Conservation (phyloP, 2,888 invertebrate species). For the Temnothorax ravouxi region DNA sequence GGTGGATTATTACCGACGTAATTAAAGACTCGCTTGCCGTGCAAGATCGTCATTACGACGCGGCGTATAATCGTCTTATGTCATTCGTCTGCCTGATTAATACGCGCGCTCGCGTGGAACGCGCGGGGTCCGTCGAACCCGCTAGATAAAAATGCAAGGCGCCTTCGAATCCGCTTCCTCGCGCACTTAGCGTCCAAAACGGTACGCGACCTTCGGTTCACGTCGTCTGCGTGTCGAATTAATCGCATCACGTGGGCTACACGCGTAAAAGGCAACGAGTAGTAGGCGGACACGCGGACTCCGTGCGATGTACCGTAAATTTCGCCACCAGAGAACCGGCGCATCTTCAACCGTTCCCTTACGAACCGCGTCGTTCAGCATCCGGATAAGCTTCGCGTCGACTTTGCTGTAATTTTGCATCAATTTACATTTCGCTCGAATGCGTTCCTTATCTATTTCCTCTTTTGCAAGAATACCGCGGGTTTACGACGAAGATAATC, state of each 20-base stretch:
- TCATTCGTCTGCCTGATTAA: constrained; percentile 35
- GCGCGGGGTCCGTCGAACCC: constrained; percentile 24
- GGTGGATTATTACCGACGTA: constrained; percentile 6
- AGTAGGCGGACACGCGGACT: background rate
- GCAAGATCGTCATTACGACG: constrained; percentile 10
- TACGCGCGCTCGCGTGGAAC: constrained; percentile 16
- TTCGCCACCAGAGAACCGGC: constrained; percentile 7
- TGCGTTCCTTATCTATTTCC: constrained; percentile 15
- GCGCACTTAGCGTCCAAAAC: constrained; percentile 10
- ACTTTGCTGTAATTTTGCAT: constrained; percentile 6
- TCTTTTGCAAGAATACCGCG: background rate
- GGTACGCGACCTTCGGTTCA: constrained; percentile 29
- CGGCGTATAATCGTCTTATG: constrained; percentile 34
- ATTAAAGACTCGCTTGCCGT: constrained; percentile 6
- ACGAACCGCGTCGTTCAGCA: background rate
- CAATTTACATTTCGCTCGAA: constrained; percentile 26
- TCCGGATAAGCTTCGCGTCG: constrained; percentile 7
- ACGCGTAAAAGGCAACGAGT: constrained; percentile 17
- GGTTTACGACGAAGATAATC: background rate
- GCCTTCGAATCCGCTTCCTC: constrained; percentile 16
- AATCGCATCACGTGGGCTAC: constrained; percentile 48
- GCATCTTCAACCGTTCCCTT: constrained; percentile 12
- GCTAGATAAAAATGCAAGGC: constrained; percentile 30
- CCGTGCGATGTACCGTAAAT: constrained; percentile 37
- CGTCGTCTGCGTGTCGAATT: constrained; percentile 35